phyloP scores from a whole-genome alignment of 2,113 vertebrate genomes.

The Salvelinus fontinalis region DNA sequence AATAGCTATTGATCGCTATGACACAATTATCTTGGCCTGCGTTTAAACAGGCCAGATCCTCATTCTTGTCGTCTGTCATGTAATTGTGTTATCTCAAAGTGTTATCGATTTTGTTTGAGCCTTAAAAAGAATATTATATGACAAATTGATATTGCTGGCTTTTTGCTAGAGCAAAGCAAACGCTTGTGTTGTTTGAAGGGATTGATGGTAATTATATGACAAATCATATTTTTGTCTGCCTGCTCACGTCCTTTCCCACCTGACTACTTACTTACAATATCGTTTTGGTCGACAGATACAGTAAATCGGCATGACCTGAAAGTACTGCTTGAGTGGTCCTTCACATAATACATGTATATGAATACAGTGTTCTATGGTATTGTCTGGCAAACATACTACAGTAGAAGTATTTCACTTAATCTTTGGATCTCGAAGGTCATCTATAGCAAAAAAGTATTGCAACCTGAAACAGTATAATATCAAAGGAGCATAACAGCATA shows the following conservation, averaged over 20 bases:
- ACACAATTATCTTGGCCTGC: conserved; percentile 30
- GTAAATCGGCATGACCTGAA: background rate
- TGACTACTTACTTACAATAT: too few relatives aligned
- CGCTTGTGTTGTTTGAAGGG: background rate
- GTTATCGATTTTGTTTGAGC: conserved; percentile 55
- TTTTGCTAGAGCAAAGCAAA: background rate
- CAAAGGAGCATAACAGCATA: too few relatives aligned
- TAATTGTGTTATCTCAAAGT: conserved; percentile 53
- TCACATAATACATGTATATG: background rate
- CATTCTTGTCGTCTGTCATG: conserved; percentile 27
- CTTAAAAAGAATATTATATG: background rate
- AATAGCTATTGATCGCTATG: conserved; percentile 47
- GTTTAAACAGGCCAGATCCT: conserved; percentile 27
- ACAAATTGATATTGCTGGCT: background rate
- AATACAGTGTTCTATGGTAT: background rate
- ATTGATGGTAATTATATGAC: background rate
- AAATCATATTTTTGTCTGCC: background rate
- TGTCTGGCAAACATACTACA: background rate
- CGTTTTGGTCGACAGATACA: background rate
- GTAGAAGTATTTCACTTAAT: background rate
- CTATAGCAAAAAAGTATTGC: background rate
- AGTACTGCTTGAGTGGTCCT: background rate
- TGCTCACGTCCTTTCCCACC: background rate
- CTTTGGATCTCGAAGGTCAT: background rate
- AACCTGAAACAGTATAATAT: background rate